phyloP scores from a whole-genome alignment of 53 echinoderm and acorn worm species.

The Echinarachnius parma region DNA sequence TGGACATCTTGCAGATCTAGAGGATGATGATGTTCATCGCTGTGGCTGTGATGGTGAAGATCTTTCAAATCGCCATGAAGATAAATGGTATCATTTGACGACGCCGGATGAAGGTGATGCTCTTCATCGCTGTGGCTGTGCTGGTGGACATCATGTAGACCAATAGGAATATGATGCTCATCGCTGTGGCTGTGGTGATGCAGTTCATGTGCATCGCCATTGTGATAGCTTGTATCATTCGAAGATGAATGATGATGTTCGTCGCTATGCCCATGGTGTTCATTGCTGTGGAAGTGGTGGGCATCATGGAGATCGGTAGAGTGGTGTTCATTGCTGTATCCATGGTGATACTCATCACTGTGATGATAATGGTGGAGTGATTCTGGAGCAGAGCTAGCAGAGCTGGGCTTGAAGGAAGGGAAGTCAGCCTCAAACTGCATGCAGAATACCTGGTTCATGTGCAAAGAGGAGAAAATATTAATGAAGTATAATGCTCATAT shows the following conservation, averaged over 20 bases:
- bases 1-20: too few species aligned
- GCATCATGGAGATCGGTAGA: constrained; percentile 3
- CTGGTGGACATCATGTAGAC: background rate
- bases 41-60: constrained; percentile 2
- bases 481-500: too few species aligned
- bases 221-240: background rate
- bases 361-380: constrained; percentile 22
- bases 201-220: background rate
- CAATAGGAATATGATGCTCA: background rate
- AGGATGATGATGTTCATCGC: background rate
- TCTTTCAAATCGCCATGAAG: background rate
- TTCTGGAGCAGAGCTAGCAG: background rate
- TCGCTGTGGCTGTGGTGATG: constrained; percentile 24
- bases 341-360: constrained; percentile 4
- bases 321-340: background rate
- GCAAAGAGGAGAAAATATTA: too few species aligned
- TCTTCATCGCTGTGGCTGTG: constrained; percentile 11
- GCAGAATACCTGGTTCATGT: constrained; percentile 36
- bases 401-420: constrained; percentile 2
- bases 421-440: constrained; percentile 42
- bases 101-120: background rate
- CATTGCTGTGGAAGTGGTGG: constrained; percentile 11
- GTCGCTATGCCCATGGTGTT: constrained; percentile 17
- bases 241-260: constrained; percentile 7
- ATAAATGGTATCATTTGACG: too few species aligned